Conservation (phyloP, 1,140 invertebrate genomes). For the Ylistrum balloti region DNA sequence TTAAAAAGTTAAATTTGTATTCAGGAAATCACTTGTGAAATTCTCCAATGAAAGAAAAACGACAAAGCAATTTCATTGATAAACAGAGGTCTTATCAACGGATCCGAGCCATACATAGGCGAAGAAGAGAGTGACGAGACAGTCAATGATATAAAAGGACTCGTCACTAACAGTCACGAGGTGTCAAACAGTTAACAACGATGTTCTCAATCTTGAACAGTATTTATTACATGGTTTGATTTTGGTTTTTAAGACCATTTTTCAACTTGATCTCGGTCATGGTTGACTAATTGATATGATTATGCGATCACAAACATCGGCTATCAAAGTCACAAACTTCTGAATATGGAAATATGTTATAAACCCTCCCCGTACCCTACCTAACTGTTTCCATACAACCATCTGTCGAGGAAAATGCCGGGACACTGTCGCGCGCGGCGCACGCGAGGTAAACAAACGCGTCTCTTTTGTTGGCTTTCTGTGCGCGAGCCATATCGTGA, state of each 20-base stretch:
- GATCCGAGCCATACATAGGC: neutral
- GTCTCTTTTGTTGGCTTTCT: slow-evolving; percentile 14
- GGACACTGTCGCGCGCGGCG: slow-evolving; percentile 27
- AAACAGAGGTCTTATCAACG: neutral
- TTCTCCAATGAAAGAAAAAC: neutral
- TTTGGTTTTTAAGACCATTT: neutral
- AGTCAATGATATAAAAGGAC: too few species aligned
- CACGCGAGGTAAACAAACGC: slow-evolving; percentile 23
- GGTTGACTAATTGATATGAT: neutral
- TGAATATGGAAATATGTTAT: slow-evolving; percentile 1
- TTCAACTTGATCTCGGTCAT: neutral
- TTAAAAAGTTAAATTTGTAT: too few species aligned
- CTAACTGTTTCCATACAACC: neutral
- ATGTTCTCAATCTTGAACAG: neutral
- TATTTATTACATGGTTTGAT: neutral
- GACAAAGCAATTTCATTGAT: neutral
- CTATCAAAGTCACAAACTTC: neutral
- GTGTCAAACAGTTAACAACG: neutral
- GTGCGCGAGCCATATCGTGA: neutral
- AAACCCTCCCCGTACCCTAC: neutral
- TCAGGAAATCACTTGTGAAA: too few species aligned
- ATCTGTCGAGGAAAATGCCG: neutral
- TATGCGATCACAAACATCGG: neutral
- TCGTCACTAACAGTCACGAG: neutral
- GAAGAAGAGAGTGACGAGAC: neutral